Base-by-base conservation (phyloP, 2,888 invertebrate genomes). In the Molanna angustata region DNA sequence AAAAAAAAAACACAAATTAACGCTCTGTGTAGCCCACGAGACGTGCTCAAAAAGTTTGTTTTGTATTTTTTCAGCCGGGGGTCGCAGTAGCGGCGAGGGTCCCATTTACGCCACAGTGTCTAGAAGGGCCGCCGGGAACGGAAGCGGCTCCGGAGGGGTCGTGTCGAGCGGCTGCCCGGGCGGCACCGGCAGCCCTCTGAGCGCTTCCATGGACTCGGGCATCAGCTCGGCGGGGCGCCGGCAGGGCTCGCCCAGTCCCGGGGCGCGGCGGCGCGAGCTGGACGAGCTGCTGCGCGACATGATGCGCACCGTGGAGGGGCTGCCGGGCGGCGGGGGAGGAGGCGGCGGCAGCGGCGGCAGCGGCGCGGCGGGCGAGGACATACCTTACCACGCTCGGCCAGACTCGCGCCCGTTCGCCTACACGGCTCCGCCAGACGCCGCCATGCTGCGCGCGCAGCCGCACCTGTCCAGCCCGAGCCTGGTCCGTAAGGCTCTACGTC, bases 311-410 rank as follows among this genome's bases (percentile, higher is more conserved):
- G 90, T 90, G 68, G 88, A 90, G 80, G 87, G 88, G 69, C 85
- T 90, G 67, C 86, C 87, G 64, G 65, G 64, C 66, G 54, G 62
- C 60, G 57, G 42, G 22, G 32, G 19, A 21, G 22, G 20, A 21
- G 32, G 37, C 22, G 22, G 17, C 45, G 31, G 17, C 14, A 6
- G 17, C n/a, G 33, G 37, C 47, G 19, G 41, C 47, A 41, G 58
- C 67, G 54, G 68, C 64, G 57, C 62, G 61, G 58, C 37, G 31
- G 41, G 48, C 65, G 79, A 78, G 60, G 81, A 84, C 69, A 90
- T 91, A 69, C 93, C 94, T 63, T 94, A 94, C 75, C 93, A 94
- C 85, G 92, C 93, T 66, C 82, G 93, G 65, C 85, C 89, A 63
- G 89, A 92, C 72, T 64, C 84, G 89, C 84, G 89, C 64, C 94